Base-by-base conservation (phyloP, 2,113 vertebrate genomes). In the Periophthalmodon schlosseri region DNA sequence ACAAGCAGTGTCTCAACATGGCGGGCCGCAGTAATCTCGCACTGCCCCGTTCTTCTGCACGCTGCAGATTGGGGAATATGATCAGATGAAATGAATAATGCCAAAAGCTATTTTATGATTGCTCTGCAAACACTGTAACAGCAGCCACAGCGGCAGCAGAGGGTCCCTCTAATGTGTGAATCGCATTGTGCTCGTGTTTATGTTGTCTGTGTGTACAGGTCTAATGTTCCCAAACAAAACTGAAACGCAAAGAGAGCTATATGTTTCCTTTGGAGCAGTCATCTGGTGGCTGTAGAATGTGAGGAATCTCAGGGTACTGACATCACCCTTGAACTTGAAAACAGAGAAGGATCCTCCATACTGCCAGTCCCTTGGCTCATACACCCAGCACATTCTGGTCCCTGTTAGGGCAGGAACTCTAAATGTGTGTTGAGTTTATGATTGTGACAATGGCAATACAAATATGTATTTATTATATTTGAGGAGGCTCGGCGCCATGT, bases 291-390 rank as follows among this genome's bases (percentile, higher is more conserved):
- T 46, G 52, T 52, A 77, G 79, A 89, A 92, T 86, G 79, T 68
- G 18, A 23, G 64, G 84, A 89, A 93, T 85, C 73, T 78, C 33
- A 84, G 75, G 82, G 57, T 81, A 83, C 58, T 79, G 84, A 86
- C 87, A 79, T 79, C 72, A 33, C 7, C 72, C 79, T 84, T 89
- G 83, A 91, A 89, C 80, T 70, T 91, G 87, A 85, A 89, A 87
- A 84, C 73, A 57, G 82, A 91, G 79, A 23, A 66, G 73, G 73
- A 73, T 12, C 57, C 49, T 14, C 57, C 49, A 20, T 20, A 46
- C 21, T 77, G 76, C 77, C 23, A 72, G 80, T 69, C 54, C 12
- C 14, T 23, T 44, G 18, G 34, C 9, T 34, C 16, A 39, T 65
- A 11, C 34, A 39, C 63, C 28, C 63, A 44, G 18, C 20, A 65